Percentiles rank a stretch among this genome's conserved stretches.
Conservation (phyloP, 2,797 vertebrate genomes). For the Alauda arvensis region DNA sequence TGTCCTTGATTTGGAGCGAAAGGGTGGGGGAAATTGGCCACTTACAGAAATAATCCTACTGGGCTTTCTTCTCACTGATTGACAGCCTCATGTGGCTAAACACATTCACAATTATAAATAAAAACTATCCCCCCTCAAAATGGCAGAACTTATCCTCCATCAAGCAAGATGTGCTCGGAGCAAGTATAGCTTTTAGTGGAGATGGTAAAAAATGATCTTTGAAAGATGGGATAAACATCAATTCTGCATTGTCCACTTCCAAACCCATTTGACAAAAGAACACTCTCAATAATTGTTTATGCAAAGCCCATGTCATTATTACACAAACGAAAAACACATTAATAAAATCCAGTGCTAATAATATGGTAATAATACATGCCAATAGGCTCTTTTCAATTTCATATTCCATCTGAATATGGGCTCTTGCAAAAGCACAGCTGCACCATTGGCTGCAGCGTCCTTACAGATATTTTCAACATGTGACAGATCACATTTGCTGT, state of each 20-base stretch:
- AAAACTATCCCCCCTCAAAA: conserved; percentile 61
- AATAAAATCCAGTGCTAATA: conserved; percentile 17
- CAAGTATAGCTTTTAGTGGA: conserved; percentile 35
- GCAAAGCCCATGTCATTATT: neutral
- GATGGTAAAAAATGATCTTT: conserved; percentile 27
- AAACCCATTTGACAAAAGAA: neutral
- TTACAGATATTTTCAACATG: neutral
- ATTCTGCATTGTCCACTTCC: neutral
- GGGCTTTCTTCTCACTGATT: conserved; percentile 65
- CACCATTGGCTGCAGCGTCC: neutral
- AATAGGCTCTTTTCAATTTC: neutral
- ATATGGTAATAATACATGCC: neutral
- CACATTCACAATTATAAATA: conserved; percentile 71
- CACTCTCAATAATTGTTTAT: neutral
- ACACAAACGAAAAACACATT: neutral
- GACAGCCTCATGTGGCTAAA: conserved; percentile 71
- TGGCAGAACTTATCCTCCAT: conserved; percentile 55
- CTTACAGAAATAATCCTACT: conserved; percentile 76
- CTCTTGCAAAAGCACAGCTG: neutral
- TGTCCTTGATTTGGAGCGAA: conserved; percentile 69
- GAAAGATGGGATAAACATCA: neutral
- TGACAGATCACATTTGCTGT: neutral
- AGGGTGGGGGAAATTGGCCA: conserved; percentile 71
- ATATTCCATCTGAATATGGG: neutral
- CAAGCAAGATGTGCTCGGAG: conserved; percentile 51